Evolutionary conservation across 53 echinoderm and acorn worm genomes (phyloP), one percentile per base, ranked within the genome.

Genomic region (Pentamera pediparva): DNA sequence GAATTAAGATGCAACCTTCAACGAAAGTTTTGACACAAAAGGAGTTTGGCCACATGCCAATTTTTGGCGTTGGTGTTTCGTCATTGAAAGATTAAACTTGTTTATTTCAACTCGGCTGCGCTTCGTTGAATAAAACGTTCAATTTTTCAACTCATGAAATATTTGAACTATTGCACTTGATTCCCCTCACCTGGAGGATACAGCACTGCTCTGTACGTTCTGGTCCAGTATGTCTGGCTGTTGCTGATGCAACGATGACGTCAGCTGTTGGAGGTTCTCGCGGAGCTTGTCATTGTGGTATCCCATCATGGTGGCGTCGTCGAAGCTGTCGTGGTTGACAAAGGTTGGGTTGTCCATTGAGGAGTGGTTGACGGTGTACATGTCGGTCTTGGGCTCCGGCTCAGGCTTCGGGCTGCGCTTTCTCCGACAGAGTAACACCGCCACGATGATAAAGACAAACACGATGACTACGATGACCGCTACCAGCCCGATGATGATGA

Each of bases 181-280:
- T n/a, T n/a, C n/a, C n/a, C n/a, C n/a, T n/a, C n/a, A n/a, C n/a
- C n/a, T 79, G 3, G 89, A 84, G 38, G 86, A 84, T 33, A 58
- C 76, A 19, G 70, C 76, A 59, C 74, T 75, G 12, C 81, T 48
- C 70, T 60, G 70, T 37, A 76, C 76, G 49, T 92, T 92, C 37
- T 87, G 92, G 39, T 92, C 92, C 30, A 92, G 87, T 40, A 95
- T 95, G 35, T 95, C 95, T 0, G 95, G 95, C 24, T 87, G 82
- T 9, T 76, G 76, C 39, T 81, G 75, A 52, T 84, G 74, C 24
- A 64, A 64, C 29, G 65, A 54, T n/a, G n/a, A n/a, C n/a, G n/a
- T n/a, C n/a, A n/a, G n/a, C 20, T 43, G 25, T 5, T 65, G 65
- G 35, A 74, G 37, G 13, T 63, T 79, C 6, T 77, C 61, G 35